Percentiles rank a stretch among this genome's conserved stretches.
These are phyloP conservation scores for Phymatocera aterrima DNA, from an alignment of 2,888 invertebrate species.

Conservation along the genomic window DNA sequence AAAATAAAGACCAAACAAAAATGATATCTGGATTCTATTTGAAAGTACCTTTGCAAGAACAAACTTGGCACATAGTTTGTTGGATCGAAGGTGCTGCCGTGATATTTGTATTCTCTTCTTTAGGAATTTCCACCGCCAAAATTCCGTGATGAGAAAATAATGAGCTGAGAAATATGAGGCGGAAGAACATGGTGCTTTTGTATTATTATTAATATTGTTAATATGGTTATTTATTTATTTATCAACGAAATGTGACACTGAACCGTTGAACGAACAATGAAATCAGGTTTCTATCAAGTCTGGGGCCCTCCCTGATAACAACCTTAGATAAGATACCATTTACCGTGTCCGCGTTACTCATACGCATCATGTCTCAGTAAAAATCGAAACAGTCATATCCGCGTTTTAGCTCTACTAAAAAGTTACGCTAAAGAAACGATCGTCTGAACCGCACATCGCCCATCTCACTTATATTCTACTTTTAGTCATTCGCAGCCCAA, in stretches of 20 bases:
- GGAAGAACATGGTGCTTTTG: slow-evolving; percentile 38
- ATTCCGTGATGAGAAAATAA: slow-evolving; percentile 1
- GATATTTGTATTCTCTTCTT: not conserved
- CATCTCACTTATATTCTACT: not conserved
- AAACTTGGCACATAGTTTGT: slow-evolving; percentile 37
- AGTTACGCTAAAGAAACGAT: not conserved
- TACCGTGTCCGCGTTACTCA: slow-evolving; percentile 53
- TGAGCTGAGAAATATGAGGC: not conserved
- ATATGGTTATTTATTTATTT: too few relatives aligned
- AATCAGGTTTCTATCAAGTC: slow-evolving; percentile 49
- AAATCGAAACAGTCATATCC: not conserved
- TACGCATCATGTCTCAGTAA: too few relatives aligned
- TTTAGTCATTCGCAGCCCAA: not conserved
- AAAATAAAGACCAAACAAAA: not conserved
- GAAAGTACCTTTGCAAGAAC: slow-evolving; percentile 37
- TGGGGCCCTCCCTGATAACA: slow-evolving; percentile 53
- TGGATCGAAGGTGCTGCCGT: not conserved
- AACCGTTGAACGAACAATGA: slow-evolving; percentile 37
- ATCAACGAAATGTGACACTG: slow-evolving; percentile 20
- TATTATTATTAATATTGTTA: too few relatives aligned
- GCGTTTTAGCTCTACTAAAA: slow-evolving; percentile 6
- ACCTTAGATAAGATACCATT: slow-evolving; percentile 53
- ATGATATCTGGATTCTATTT: not conserved
- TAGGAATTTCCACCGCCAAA: not conserved
- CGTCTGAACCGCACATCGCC: not conserved